A percentile compares a stretch with the other conserved stretches of the same genome.
phyloP scores from a whole-genome alignment of 2,113 vertebrate genomes.

The Caranx ignobilis region DNA sequence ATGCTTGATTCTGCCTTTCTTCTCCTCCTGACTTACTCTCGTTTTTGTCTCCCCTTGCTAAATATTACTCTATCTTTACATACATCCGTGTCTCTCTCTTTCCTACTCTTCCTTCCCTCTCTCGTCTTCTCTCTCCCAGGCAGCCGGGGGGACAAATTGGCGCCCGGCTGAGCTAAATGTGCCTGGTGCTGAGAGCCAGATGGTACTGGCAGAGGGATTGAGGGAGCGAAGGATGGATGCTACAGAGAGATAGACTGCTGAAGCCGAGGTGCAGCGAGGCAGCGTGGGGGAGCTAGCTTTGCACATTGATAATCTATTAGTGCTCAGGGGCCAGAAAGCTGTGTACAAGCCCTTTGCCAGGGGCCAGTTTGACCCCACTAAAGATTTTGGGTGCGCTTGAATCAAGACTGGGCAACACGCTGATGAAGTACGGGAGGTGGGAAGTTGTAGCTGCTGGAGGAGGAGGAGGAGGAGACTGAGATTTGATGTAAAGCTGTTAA shows the following conservation, averaged over 20 bases:
- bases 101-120: conserved; percentile 46
- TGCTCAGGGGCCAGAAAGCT: conserved; percentile 60
- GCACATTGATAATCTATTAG: conserved; percentile 74
- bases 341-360: conserved; percentile 45
- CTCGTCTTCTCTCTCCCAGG: conserved; percentile 41
- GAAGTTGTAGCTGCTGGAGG: conserved; percentile 17
- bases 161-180: conserved; percentile 77
- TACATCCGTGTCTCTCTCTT: conserved; percentile 20
- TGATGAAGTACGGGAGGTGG: neutral
- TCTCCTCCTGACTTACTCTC: conserved; percentile 27
- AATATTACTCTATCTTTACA: conserved; percentile 42
- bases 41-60: conserved; percentile 34
- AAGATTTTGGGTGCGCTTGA: conserved; percentile 23
- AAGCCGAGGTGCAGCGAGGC: conserved; percentile 52
- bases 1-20: conserved; percentile 49
- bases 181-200: conserved; percentile 80
- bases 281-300: conserved; percentile 61
- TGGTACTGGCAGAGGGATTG: conserved; percentile 73
- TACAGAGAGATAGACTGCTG: conserved; percentile 56
- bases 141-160: conserved; percentile 79
- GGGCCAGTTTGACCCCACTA: conserved; percentile 38
- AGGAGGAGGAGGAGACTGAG: conserved; percentile 12
- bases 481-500: conserved; percentile 36
- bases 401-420: conserved; percentile 23
- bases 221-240: conserved; percentile 66